phyloP scores from a whole-genome alignment of 1,140 invertebrate genomes.

The Sipha flava region DNA sequence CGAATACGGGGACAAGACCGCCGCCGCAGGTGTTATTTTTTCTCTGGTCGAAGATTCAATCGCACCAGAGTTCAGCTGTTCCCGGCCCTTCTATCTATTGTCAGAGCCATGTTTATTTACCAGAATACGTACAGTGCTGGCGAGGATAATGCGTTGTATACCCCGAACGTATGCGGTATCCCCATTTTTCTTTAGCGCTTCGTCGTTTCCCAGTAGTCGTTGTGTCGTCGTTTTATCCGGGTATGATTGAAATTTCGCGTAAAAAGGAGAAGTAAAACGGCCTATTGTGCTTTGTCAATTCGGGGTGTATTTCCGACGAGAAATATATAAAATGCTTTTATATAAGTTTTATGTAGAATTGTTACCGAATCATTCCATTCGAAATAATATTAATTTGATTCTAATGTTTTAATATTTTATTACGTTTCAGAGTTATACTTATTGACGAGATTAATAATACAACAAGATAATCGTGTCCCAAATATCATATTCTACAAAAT shows the following conservation, averaged over 20 bases:
- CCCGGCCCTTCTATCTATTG: not conserved
- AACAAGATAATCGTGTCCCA: not conserved
- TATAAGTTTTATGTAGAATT: no score
- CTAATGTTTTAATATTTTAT: not conserved
- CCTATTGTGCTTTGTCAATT: no score
- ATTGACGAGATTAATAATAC: no score
- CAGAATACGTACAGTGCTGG: not conserved
- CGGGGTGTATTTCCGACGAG: not conserved
- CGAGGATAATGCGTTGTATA: not conserved
- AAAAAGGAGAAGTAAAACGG: not conserved
- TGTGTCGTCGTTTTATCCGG: not conserved
- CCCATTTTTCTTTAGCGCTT: not conserved
- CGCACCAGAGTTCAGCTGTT: not conserved
- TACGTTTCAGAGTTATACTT: no score
- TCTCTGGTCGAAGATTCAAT: slow-evolving; percentile 11
- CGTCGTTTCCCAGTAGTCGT: not conserved
- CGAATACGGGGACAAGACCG: not conserved
- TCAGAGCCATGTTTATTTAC: not conserved
- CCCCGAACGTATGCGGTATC: not conserved
- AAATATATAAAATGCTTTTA: not conserved
- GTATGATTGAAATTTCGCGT: not conserved
- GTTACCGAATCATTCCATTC: not conserved
- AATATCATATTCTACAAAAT: not conserved
- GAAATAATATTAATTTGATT: not conserved
- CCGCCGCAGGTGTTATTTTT: not conserved